Base-by-base conservation (phyloP, 2,888 invertebrate species). In the Netelia melanura region DNA sequence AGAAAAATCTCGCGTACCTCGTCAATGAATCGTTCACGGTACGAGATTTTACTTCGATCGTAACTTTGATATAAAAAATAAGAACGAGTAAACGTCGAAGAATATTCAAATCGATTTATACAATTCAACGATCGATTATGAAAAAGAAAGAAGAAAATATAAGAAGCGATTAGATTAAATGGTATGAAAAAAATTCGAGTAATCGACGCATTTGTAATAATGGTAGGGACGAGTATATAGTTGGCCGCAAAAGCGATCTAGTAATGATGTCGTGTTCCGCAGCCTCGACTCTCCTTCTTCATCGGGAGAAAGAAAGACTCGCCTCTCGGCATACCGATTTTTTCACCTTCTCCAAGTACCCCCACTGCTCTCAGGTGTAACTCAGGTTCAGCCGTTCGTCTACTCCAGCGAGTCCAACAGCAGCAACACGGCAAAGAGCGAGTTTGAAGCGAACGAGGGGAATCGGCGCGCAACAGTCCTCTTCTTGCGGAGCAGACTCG, bases 271-370 rank as follows among this genome's bases (percentile, higher is more conserved):
- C 67, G 62, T 77, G 54, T 68, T 58, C 65, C 64, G 62, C 61
- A 76, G 70, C 64, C 56, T 61, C 70, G 71, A 83, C 68, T 83
- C 83, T 79, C 83, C 68, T 74, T 81, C 77, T 81, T 14, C 77
- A 38, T 62, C 48, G 72, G 11, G 72, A 62, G 64, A 54, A 10
- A 14, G 61, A 38, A 70, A 78, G 62, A 78, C 78, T 79, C 82
- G 68, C 76, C 75, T 58, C 85, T 74, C 81, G 80, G 84, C 85
- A 85, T 86, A 82, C 81, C 80, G 71, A 80, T 86, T 83, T 82
- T 85, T 85, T 82, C 68, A 75, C 81, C 77, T 81, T 64, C 68
- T 86, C 79, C 52, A 48, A 44, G 25, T 72, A 43, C 74, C 71
- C 78, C 75, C 83, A 48, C 64, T 56, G 75, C 67, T 75, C 58